These are phyloP conservation scores for Dallia pectoralis DNA, from an alignment of 2,797 vertebrate genomes.

Conservation along the genomic window DNA sequence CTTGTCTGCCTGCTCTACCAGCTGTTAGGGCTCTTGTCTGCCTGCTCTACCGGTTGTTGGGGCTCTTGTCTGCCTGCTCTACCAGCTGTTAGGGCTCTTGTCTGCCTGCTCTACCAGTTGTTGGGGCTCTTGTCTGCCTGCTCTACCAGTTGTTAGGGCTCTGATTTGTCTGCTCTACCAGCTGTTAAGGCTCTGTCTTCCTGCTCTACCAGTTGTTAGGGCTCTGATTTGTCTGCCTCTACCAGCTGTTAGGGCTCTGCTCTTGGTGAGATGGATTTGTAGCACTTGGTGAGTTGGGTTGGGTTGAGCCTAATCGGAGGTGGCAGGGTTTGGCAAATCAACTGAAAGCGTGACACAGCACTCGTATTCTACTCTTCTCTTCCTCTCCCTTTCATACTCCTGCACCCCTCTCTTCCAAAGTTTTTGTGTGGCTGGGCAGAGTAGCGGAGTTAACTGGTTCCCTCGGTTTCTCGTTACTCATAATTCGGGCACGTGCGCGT, in stretches of 20 bases:
- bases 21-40: neutral
- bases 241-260: neutral
- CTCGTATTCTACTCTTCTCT: neutral
- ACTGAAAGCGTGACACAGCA: slow-evolving; percentile 35
- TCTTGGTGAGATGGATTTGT: neutral
- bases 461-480: neutral
- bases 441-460: neutral
- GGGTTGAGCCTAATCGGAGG: neutral
- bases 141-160: neutral
- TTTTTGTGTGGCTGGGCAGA: neutral
- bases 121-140: neutral
- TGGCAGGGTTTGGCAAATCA: slow-evolving; percentile 2
- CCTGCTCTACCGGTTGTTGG: neutral
- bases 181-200: neutral
- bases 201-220: neutral
- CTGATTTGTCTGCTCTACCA: neutral
- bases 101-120: neutral
- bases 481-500: neutral
- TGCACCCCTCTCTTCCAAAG: neutral
- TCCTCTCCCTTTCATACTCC: no score
- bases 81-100: neutral
- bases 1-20: neutral
- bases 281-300: neutral
- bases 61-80: neutral
- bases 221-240: neutral